These are phyloP conservation scores for Melanotaenia boesemani DNA, from an alignment of 2,797 vertebrate genomes.

Conservation along the genomic window DNA sequence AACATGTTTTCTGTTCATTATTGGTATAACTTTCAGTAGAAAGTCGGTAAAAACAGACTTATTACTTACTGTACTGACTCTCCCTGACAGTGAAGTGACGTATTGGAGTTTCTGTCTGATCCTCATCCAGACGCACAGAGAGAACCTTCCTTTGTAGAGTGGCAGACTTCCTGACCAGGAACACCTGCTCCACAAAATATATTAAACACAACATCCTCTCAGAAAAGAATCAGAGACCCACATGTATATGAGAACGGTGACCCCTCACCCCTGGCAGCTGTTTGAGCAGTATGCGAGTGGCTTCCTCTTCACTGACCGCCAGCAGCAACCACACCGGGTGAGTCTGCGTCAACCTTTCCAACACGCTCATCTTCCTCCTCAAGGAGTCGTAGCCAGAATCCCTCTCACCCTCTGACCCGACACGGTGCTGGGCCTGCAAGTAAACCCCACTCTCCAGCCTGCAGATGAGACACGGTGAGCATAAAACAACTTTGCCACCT, in stretches of 20 bases:
- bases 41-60: neutral
- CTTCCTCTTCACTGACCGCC: slow-evolving; percentile 86
- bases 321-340: slow-evolving; percentile 93
- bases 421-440: slow-evolving; percentile 72
- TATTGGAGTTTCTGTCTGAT: slow-evolving; percentile 78
- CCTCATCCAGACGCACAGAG: slow-evolving; percentile 85
- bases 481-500: slow-evolving; percentile 41
- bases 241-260: neutral
- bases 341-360: slow-evolving; percentile 91
- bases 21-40: too few relatives aligned
- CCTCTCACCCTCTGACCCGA: slow-evolving; percentile 76
- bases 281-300: slow-evolving; percentile 82
- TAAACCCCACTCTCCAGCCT: slow-evolving; percentile 85
- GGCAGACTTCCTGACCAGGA: slow-evolving; percentile 90
- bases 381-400: slow-evolving; percentile 93
- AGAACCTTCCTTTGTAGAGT: slow-evolving; percentile 91
- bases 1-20: too few relatives aligned
- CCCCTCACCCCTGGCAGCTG: slow-evolving; percentile 91
- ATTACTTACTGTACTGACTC: slow-evolving; percentile 83
- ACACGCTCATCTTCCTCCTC: slow-evolving; percentile 89
- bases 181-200: slow-evolving; percentile 81
- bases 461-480: neutral
- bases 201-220: neutral
- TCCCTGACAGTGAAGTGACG: slow-evolving; percentile 89
- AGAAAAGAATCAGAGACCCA: neutral